Base-by-base conservation (phyloP, 2,888 invertebrate genomes). In the Antheraea yamamai region DNA sequence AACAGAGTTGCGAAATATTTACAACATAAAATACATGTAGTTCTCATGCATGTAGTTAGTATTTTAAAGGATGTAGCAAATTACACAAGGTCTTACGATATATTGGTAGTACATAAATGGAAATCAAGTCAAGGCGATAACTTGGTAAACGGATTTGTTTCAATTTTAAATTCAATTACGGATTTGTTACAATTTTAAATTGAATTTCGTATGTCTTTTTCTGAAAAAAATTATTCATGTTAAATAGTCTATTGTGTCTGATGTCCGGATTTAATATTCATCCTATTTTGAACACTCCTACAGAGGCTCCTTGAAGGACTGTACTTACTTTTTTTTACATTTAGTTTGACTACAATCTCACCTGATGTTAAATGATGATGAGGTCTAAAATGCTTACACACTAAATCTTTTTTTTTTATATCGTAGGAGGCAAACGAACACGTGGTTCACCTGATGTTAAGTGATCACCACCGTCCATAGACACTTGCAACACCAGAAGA, bases 51-150 rank as follows among this genome's bases (percentile, higher is more conserved):
- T 47, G 47, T 47, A 12, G 64, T 66, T 66, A 66, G 16, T 14
- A 30, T 26, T 26, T 64, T 66, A 66, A 66, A 66, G 30, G 64
- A 66, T 66, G 64, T 66, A 66, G 64, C 26, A 30, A 14, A 66
- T 66, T 66, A 66, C 30, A 14, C 64, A 66, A 66, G 64, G 30
- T 66, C 6, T 1, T 30, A 66, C 20, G 16, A 30, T 26, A 30
- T 30, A 66, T 66, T 66, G 64, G 64, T 66, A 66, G 26, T 66
- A 66, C 64, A 66, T 30, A 30, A 26, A 66, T 66, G 64, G 64
- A 66, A 66, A 66, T 66, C 64, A 8, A 30, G 64, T 30, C 64
- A 66, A 66, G 30, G 64, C 4, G 30, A 66, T 66, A 0, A 61
- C 23, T 61, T 61, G 6, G 1, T 61, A 23, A 7, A 7, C 12